Percentiles rank a stretch among this genome's conserved stretches.
These are phyloP conservation scores for Dicentrarchus labrax DNA, from an alignment of 2,113 vertebrate genomes.

Conservation along the genomic window DNA sequence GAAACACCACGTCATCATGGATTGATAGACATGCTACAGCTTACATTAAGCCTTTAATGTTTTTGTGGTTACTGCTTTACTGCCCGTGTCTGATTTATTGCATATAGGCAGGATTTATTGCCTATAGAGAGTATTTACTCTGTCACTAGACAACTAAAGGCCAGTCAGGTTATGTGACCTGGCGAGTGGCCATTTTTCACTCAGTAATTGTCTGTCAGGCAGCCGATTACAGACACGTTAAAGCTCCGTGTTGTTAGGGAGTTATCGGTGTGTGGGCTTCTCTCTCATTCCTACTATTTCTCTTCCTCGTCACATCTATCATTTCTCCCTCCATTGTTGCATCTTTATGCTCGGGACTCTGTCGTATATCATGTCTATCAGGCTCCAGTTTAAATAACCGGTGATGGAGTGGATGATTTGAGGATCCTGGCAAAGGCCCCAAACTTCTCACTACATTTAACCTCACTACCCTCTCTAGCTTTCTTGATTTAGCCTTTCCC, in stretches of 20 bases:
- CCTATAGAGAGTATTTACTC: constrained; percentile 32
- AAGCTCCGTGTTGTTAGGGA: constrained; percentile 36
- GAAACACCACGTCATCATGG: constrained; percentile 1
- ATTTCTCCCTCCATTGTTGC: constrained; percentile 14
- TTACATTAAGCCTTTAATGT: not conserved
- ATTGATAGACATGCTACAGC: not conserved
- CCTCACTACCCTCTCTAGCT: constrained; percentile 7
- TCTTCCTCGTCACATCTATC: not conserved
- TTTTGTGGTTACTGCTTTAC: constrained; percentile 30
- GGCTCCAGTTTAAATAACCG: constrained; percentile 14
- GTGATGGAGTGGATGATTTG: constrained; percentile 40
- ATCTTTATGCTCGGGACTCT: not conserved
- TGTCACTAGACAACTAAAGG: not conserved
- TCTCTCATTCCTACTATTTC: not conserved
- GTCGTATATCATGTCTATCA: not conserved
- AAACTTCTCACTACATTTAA: constrained; percentile 23
- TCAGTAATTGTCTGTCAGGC: constrained; percentile 54
- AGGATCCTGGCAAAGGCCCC: constrained; percentile 22
- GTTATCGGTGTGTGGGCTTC: constrained; percentile 38
- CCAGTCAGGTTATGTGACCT: constrained; percentile 14
- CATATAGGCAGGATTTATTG: constrained; percentile 31
- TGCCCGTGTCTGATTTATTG: constrained; percentile 37
- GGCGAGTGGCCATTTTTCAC: constrained; percentile 55
- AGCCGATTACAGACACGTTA: constrained; percentile 69
- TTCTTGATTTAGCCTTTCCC: constrained; percentile 31